Evolutionary conservation across 2,113 vertebrate species (phyloP), one percentile per base, ranked within the genome.

Genomic region (Plectropomus leopardus): DNA sequence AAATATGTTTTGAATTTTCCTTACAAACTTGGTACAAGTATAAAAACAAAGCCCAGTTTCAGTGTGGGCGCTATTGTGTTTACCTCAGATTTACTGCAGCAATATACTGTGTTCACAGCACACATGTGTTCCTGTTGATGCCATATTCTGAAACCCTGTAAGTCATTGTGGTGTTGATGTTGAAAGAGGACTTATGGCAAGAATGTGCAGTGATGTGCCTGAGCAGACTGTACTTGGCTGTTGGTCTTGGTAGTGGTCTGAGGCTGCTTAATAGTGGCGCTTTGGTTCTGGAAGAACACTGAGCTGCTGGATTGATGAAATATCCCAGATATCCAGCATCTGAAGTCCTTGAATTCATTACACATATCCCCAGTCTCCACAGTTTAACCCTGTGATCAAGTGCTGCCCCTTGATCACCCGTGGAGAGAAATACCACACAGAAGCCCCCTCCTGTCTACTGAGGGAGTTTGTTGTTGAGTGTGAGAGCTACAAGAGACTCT

Each of bases 201-300:
- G 85, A 86, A 84, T 88, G 82, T 83, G 72, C 65, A 26, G 68
- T 21, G 64, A 88, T 85, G 85, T 82, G 69, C 64, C 65, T 26
- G 44, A 14, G 60, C 67, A 82, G 86, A 77, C 76, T 80, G 79
- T 55, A 72, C 78, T 78, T 55, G 70, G 76, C 73, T 84, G 88
- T 87, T 78, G 69, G 67, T 89, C 80, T 88, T 75, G 89, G 78
- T 90, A 88, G 82, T 71, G 83, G 85, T 90, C 80, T 92, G 81
- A 88, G 80, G 88, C 83, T 83, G 40, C 78, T 89, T 84, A 88
- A 83, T 84, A 86, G 70, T 60, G 71, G 82, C 50, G 76, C 83
- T 92, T 89, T 75, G 82, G 84, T 90, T 77, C 28, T 87, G 75
- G 86, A 85, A 82, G 85, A 83, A 84, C 58, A 71, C 47, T 68